Evolutionary conservation across 2,888 invertebrate species (phyloP), one percentile per base, ranked within the genome.

Genomic region (Gastracanthus pulcherrimus): DNA sequence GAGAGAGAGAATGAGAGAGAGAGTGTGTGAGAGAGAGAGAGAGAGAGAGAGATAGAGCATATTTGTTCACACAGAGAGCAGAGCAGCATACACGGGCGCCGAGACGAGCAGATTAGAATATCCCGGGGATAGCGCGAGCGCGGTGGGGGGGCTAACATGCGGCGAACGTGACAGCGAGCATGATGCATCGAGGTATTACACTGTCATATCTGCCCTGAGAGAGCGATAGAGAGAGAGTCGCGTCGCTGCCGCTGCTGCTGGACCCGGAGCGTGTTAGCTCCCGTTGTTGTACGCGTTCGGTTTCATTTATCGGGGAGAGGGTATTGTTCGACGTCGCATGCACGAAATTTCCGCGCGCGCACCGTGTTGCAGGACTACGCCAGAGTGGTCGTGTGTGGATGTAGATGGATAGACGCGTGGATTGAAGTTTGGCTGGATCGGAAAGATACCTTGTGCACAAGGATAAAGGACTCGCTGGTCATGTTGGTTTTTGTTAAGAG

Each of bases 121-220:
- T 66, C 55, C 66, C n/a, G 16, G 67, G 51, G 62, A 26, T 5
- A 11, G 19, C 1, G 38, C 7, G 4, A n/a, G 9, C 13, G 23
- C n/a, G 23, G n/a, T 5, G 41, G 58, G 29, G 29, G 36, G 45
- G n/a, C 16, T 41, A 67, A 67, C 66, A 31, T 19, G 69, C 76
- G 76, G 76, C 34, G 48, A 76, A 78, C 79, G 55, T 58, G 79
- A 72, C 80, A 75, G 74, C 80, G 74, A 74, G 80, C 80, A 69
- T 80, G 80, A 80, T 80, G 80, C 75, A 80, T 80, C 80, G 80
- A 69, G 74, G 75, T 80, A 80, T 80, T 80, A 80, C 69, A 60
- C 55, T 69, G 74, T 67, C 75, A 75, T 62, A 69, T 80, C 74
- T 75, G 36, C 51, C 11, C 34, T n/a, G n/a, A n/a, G n/a, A n/a